Base-by-base conservation (phyloP, 2,888 invertebrate species). In the Caenorhabditis sulstoni region DNA sequence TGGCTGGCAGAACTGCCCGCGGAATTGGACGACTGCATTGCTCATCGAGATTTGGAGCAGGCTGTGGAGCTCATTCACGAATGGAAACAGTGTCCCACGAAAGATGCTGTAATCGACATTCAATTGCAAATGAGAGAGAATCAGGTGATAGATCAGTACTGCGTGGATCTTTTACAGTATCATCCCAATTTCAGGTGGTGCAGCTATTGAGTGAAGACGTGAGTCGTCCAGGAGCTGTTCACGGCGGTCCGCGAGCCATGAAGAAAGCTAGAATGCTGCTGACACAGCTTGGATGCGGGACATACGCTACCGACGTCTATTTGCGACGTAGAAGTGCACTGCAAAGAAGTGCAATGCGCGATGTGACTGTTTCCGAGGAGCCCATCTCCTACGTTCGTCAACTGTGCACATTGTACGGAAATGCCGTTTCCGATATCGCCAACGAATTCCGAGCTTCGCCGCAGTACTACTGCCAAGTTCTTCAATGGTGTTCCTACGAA, bases 31-130 rank as follows among this genome's bases (percentile, higher is more conserved):
- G 89, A 87, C 39, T 88, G 87, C 39, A 86, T 89, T 50, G 86
- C 88, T 1, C 86, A 88, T 62, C 79, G 88, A 22, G 88, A 88
- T 47, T 71, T 88, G 59, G 88, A 88, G 20, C 81, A 86, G 47
- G 85, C 89, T n/a, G 89, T 90, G 0, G 89, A 89, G n/a, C 75
- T 88, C 71, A 81, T 89, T 22, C 76, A 84, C 35, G 89, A 89
- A 71, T 89, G 88, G 87, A 89, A 90, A 64, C 81, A 84, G 20
- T 85, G 85, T 58, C 71, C 81, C 8, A 86, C 86, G 18, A 86
- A 83, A 44, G 85, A 87, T 64, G 70, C 83, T 3, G 79, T 76
- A 0, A 73, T 86, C 18, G 89, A 87, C 64, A 82, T 86, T 20
- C 86, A 87, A 50, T 79, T 90, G 37, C 83, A 70, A n/a, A 79